Evolutionary conservation across 35 echinoderm and acorn worm species (phyloP), one percentile per base, ranked within the genome.

Genomic region (Holothuria glaberrima): DNA sequence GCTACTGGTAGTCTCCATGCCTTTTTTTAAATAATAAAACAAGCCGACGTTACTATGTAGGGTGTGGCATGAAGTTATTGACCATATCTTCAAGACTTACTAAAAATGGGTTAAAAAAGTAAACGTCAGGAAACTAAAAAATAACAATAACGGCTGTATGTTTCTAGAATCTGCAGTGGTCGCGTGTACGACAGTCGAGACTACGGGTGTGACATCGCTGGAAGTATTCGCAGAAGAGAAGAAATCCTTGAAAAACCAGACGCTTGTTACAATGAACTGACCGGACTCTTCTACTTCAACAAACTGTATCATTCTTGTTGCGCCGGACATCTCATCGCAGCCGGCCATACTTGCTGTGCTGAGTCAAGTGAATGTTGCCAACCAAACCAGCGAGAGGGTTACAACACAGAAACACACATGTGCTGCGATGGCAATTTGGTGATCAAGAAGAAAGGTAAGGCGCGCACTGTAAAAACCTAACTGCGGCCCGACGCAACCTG

Each of bases 161-260:
- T 68, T 19, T 68, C 19, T 20, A 68, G 64, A 68, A 68, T 1
- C 64, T 68, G 64, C 64, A 68, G n/a, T 68, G 64, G 64, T 68
- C 64, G 22, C 64, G 64, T 68, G 9, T 68, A 68, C 64, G 64
- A 68, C 64, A 68, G 64, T 19, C 64, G 64, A 68, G 5, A 68
- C 22, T 12, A 68, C 64, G 64, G 64, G 1, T 68, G 64, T 68
- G 64, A 68, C 64, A 19, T 20, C 1, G 9, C 64, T 10, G 64
- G 64, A 68, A 4, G 19, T 68, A 68, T 68, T 20, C 64, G 64
- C 9, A 68, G 64, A 26, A 68, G 22, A 68, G 64, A 68, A 68
- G 64, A 68, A 68, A 68, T 68, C 19, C 10, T 20, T 68, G 64
- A 68, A 68, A 68, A 68, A 68, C 64, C 64, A 20, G 64, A 68